Base-by-base conservation (phyloP, 2,113 vertebrate genomes). In the Solea senegalensis region DNA sequence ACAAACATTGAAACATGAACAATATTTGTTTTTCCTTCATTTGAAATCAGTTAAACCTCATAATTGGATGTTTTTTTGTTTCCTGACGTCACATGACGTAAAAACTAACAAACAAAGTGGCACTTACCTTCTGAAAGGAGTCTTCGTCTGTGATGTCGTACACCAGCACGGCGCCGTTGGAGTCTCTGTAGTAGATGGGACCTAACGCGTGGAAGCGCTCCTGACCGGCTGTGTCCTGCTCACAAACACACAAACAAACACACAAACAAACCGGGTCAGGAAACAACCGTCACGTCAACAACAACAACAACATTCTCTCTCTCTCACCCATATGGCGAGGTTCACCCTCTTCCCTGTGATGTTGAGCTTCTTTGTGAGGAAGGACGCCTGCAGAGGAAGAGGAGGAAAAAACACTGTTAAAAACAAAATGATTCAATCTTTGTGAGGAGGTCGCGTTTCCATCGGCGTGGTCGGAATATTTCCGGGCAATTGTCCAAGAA, bases 131-230 rank as follows among this genome's bases (percentile, higher is more conserved):
- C 86, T 98, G 97, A 75, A 99, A 99, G 59, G 98, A 99, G 91
- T 99, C 98, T 93, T 99, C 96, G 82, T 99, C 98, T 87, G 98
- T 99, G 90, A 99, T 93, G 84, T 99, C 98, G 80, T 99, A 99
- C 7, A 99, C 97, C 91, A 99, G 93, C 72, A 99, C 92, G 76
- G 97, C 98, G 85, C 98, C 98, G 58, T 99, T 99, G 78, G 98
- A 99, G 92, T 99, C 98, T 93, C 98, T 95, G 93, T 99, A 99
- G 94, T 99, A 99, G 92, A 99, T 99, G 0, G 98, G 98, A 53
- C 98, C 98, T 85, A 99, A 85, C 0, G 98, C 98, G 59, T 99
- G 98, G 63, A 98, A 99, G 65, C 98, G 94, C 91, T 99, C 98
- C 93, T 99, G 98, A 55, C 98, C 98, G 10, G 98, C 98, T 46